Evolutionary conservation across 2,797 vertebrate species (phyloP).

Genomic region (Halcyon leucocephala): DNA sequence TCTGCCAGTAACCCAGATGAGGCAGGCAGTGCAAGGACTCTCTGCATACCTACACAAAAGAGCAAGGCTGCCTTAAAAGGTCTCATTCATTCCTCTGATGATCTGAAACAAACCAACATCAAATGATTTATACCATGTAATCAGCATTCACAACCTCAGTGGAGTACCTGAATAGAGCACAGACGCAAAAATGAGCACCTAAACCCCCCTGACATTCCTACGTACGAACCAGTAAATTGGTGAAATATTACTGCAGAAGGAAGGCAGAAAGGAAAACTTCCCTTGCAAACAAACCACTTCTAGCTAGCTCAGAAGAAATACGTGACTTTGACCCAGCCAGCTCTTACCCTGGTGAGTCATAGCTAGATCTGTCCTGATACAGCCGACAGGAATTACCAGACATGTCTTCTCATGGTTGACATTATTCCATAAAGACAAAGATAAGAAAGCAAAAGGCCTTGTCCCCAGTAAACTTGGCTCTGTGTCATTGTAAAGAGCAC

Average conservation of each 20-base stretch:
- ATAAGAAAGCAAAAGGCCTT: neutral
- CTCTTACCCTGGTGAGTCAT: neutral
- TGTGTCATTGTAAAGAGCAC: neutral
- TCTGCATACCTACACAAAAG: neutral
- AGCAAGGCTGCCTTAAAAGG: neutral
- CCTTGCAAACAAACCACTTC: neutral
- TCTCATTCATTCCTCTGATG: constrained; percentile 1
- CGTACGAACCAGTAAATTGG: neutral
- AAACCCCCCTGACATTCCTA: neutral
- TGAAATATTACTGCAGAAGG: neutral
- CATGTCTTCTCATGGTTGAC: neutral
- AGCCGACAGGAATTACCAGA: neutral
- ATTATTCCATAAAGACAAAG: neutral
- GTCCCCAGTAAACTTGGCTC: neutral
- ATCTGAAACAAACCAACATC: constrained; percentile 20
- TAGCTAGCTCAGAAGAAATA: neutral
- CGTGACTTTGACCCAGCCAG: neutral
- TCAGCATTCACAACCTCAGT: neutral
- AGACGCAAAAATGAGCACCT: neutral
- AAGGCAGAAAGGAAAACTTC: neutral
- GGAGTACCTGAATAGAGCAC: neutral
- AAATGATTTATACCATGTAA: neutral
- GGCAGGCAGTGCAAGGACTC: neutral
- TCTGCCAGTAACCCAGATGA: neutral
- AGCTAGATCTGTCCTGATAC: neutral